phyloP scores from a whole-genome alignment of 1,140 invertebrate species.

The Lutraria rhynchaena region DNA sequence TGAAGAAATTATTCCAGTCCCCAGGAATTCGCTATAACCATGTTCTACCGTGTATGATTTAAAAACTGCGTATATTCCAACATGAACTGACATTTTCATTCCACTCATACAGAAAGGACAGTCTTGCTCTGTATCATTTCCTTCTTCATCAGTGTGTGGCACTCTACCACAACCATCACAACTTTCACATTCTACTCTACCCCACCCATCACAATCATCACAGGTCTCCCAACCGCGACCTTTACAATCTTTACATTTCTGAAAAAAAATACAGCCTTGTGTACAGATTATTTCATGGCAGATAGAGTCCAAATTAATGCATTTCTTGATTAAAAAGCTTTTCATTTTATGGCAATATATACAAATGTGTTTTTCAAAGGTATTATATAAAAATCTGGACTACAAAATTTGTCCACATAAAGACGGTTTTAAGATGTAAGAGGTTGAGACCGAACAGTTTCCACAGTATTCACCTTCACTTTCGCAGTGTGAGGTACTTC shows the following conservation, averaged over 20 bases:
- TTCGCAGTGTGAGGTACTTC: constrained; percentile 72
- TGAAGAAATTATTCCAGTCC: no score
- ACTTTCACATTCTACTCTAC: constrained; percentile 57
- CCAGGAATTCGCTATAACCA: no score
- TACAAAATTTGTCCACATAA: no score
- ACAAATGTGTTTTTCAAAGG: background rate
- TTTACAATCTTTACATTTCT: constrained; percentile 69
- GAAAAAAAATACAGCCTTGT: no score
- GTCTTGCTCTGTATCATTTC: background rate
- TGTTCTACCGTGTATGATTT: no score
- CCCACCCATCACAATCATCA: constrained; percentile 66
- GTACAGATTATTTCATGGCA: background rate
- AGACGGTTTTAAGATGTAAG: no score
- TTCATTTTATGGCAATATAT: background rate
- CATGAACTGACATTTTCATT: no score
- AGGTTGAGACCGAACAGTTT: no score
- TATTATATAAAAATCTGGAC: no score
- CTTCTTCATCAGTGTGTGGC: constrained; percentile 30
- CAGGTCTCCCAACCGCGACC: constrained; percentile 63
- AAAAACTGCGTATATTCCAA: no score
- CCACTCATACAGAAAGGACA: constrained; percentile 20
- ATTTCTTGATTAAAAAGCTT: background rate
- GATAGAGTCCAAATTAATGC: background rate
- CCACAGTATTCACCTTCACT: constrained; percentile 68
- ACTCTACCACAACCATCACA: constrained; percentile 62